These are phyloP conservation scores for Pteronotus mesoamericanus DNA, from an alignment of 2,797 vertebrate species.

Conservation along the genomic window DNA sequence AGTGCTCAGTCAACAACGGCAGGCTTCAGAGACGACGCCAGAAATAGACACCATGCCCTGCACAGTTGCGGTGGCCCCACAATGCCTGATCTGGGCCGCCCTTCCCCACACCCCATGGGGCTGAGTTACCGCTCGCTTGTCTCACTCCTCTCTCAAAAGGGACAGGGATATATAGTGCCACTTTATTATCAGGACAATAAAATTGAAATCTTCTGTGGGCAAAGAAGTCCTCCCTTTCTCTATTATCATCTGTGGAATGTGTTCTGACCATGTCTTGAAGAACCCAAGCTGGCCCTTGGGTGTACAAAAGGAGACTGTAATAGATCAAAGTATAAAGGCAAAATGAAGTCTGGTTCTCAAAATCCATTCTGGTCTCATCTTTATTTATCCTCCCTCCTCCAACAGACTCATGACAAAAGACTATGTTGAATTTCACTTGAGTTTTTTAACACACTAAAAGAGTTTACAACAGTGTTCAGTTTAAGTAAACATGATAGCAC, in stretches of 20 bases:
- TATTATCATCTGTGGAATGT: neutral
- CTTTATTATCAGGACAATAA: neutral
- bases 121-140: neutral
- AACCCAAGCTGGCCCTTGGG: neutral
- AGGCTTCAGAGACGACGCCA: neutral
- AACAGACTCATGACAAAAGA: neutral
- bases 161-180: neutral
- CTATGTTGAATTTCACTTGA: neutral
- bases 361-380: neutral
- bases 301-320: neutral
- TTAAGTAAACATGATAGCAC: conserved; percentile 50
- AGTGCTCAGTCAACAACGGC: neutral
- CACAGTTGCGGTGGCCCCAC: neutral
- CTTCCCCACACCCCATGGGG: neutral
- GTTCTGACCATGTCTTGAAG: neutral
- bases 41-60: neutral
- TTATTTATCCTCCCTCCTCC: neutral
- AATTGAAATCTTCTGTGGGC: neutral
- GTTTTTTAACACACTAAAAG: conserved; percentile 11
- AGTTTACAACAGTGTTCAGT: conserved; percentile 27
- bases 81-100: neutral
- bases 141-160: neutral
- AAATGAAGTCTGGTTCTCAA: conserved; percentile 21
- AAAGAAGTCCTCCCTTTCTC: neutral
- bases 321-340: neutral